These are phyloP conservation scores for Eunapius fragilis DNA, from an alignment of 37 sponge, comb jelly and placozoan species.

Conservation along the genomic window DNA sequence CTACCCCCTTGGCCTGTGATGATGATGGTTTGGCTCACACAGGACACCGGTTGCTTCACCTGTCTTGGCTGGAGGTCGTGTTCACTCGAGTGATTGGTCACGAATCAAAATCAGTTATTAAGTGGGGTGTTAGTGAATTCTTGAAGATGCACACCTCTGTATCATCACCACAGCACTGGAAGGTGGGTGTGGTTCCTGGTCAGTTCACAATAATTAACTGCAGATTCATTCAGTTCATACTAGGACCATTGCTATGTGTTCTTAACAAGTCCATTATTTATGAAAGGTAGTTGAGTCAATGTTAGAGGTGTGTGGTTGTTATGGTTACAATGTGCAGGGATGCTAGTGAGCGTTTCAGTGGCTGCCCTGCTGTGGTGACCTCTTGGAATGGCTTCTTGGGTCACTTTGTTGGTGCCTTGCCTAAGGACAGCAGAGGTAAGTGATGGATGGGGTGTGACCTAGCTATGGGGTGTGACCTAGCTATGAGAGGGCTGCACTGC, in stretches of 20 bases:
- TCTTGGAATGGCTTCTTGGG: slow-evolving; percentile 7
- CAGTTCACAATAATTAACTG: background rate
- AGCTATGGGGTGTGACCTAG: no score
- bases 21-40: background rate
- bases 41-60: slow-evolving; percentile 69
- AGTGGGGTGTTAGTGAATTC: slow-evolving; percentile 66
- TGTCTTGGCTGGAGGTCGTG: slow-evolving; percentile 73
- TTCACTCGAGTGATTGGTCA: slow-evolving; percentile 60
- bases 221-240: slow-evolving; percentile 48
- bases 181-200: slow-evolving; percentile 29
- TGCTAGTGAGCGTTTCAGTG: background rate
- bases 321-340: slow-evolving; percentile 1
- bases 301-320: background rate
- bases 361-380: slow-evolving; percentile 27
- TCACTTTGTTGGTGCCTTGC: slow-evolving; percentile 22
- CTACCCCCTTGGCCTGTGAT: no score
- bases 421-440: slow-evolving; percentile 14
- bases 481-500: no score
- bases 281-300: slow-evolving; percentile 47
- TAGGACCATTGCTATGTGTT: slow-evolving; percentile 54
- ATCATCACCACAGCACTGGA: slow-evolving; percentile 43
- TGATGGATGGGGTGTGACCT: no score
- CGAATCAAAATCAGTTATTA: slow-evolving; percentile 79
- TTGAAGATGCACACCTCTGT: slow-evolving; percentile 29
- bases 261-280: slow-evolving; percentile 49